A percentile compares a stretch with the other conserved stretches of the same genome.
phyloP scores from a whole-genome alignment of 2,888 invertebrate species.

The Limnephilus auricula region DNA sequence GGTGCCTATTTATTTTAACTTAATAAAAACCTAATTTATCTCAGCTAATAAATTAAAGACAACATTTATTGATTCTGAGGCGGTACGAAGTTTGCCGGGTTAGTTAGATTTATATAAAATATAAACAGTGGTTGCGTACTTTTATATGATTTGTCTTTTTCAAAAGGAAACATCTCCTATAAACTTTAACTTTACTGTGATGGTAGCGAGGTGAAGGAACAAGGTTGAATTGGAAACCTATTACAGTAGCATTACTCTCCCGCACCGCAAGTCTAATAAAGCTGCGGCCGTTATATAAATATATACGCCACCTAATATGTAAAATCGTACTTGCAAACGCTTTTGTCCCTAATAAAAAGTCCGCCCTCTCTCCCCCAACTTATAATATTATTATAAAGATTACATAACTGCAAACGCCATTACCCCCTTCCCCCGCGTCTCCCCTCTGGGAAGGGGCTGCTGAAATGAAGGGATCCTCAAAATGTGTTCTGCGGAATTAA shows the following conservation, averaged over 20 bases:
- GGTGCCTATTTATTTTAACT: too few species aligned
- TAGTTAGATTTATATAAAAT: too few species aligned
- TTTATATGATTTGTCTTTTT: too few species aligned
- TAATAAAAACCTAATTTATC: too few species aligned
- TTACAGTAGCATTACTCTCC: background rate
- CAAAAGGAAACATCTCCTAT: too few species aligned
- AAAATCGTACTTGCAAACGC: conserved; percentile 56
- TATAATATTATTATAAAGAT: conserved; percentile 67
- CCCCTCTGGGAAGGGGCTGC: conserved; percentile 25
- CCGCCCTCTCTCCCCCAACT: conserved; percentile 54
- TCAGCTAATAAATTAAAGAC: too few species aligned
- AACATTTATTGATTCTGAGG: too few species aligned
- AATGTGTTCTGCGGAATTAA: background rate
- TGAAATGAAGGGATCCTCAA: conserved; percentile 32
- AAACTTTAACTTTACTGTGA: too few species aligned
- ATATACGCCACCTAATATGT: conserved; percentile 54
- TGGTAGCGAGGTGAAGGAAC: too few species aligned
- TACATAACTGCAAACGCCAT: conserved; percentile 67
- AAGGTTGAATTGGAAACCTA: conserved; percentile 13
- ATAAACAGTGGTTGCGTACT: too few species aligned
- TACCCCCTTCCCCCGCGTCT: conserved; percentile 58
- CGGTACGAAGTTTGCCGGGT: too few species aligned
- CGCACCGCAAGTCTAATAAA: conserved; percentile 37
- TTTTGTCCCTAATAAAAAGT: conserved; percentile 60
- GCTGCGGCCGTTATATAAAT: conserved; percentile 47